These are phyloP conservation scores for Epinephelus coioides DNA, from an alignment of 2,797 vertebrate genomes.

Conservation along the genomic window DNA sequence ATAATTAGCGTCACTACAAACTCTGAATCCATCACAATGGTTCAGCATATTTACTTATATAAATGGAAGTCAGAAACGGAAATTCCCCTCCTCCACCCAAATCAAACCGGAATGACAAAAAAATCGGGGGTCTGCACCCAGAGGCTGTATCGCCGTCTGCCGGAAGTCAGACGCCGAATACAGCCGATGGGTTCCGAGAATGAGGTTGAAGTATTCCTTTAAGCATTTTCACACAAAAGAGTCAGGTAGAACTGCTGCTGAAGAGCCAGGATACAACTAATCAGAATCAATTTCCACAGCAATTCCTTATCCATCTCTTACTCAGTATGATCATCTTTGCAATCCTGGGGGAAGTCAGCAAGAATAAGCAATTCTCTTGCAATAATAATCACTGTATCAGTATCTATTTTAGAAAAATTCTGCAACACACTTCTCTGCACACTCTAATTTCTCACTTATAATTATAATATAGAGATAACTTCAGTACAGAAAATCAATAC, in stretches of 20 bases:
- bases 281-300: constrained; percentile 38
- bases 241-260: constrained; percentile 1
- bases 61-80: too few relatives aligned
- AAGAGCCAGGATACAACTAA: constrained; percentile 22
- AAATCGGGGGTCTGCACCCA: too few relatives aligned
- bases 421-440: constrained; percentile 1
- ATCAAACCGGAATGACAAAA: too few relatives aligned
- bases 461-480: constrained; percentile 25
- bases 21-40: too few relatives aligned
- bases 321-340: constrained; percentile 18
- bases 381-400: constrained; percentile 34
- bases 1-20: too few relatives aligned
- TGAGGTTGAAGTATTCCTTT: too few relatives aligned
- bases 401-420: constrained; percentile 18
- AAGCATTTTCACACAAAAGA: constrained; percentile 5
- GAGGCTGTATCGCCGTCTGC: too few relatives aligned
- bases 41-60: too few relatives aligned
- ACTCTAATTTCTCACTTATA: constrained; percentile 15
- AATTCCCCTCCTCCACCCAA: too few relatives aligned
- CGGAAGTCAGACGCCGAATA: too few relatives aligned
- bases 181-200: too few relatives aligned
- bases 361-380: constrained; percentile 14
- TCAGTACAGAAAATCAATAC: neutral
- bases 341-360: constrained; percentile 43
- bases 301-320: constrained; percentile 37